phyloP scores from a whole-genome alignment of 2,113 vertebrate genomes.

The Caretta caretta region DNA sequence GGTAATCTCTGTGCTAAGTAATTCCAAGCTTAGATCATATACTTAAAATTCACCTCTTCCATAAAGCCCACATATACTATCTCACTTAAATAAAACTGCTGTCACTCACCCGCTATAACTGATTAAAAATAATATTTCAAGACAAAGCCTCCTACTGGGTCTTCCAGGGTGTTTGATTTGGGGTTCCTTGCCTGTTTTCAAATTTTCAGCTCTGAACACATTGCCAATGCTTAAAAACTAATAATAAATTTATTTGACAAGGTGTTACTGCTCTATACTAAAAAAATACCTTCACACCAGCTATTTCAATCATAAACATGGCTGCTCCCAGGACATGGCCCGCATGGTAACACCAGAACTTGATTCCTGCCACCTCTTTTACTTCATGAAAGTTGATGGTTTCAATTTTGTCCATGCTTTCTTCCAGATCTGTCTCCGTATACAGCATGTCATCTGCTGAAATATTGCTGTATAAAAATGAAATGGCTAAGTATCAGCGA shows the following conservation, averaged over 20 bases:
- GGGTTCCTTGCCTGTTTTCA: not conserved
- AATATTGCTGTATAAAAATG: constrained; percentile 88
- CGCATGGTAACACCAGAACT: constrained; percentile 98
- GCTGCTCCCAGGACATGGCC: constrained; percentile 97
- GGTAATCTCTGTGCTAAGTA: not conserved
- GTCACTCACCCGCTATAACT: not conserved
- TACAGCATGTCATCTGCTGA: constrained; percentile 99
- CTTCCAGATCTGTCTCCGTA: constrained; percentile 96
- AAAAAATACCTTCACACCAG: constrained; percentile 92
- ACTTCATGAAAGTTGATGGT: constrained; percentile 99
- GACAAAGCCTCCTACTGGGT: not conserved
- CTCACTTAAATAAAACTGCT: rapidly evolving
- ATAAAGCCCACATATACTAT: not conserved
- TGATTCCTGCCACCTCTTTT: constrained; percentile 97
- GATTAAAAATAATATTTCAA: not conserved
- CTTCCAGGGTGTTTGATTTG: not conserved
- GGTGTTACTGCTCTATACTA: not conserved
- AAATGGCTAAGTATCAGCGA: constrained; percentile 34
- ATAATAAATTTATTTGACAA: not conserved
- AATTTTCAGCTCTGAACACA: not conserved
- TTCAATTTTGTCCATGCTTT: constrained; percentile 99
- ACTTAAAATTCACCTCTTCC: not conserved
- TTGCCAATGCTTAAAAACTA: not conserved
- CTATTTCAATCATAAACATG: constrained; percentile 99
- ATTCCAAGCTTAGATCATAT: not conserved